Base-by-base conservation (phyloP, 2,888 invertebrate species). In the Campoplex nolae region DNA sequence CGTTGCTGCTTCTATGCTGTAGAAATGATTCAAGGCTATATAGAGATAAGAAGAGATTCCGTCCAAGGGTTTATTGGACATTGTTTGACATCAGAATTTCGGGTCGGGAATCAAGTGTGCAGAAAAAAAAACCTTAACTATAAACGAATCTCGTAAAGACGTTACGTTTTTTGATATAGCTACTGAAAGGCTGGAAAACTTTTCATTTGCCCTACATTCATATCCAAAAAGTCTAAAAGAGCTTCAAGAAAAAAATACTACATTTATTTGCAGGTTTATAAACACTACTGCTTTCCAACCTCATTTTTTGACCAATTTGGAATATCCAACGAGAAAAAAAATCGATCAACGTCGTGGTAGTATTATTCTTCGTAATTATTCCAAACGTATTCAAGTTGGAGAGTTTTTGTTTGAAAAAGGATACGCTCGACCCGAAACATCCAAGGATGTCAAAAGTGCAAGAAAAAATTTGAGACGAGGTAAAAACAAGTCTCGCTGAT, bases 401-500 rank as follows among this genome's bases (percentile, higher is more conserved):
- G 32, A 62, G 62, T 54, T 56, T 56, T 56, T 73, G 23, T 73
- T 38, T 71, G 18, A 67, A 70, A 51, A 45, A n/a, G 38, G 70
- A 11, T 45, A 9, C 51, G n/a, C 1, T 45, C 32, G 8, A 68
- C 68, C 75, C 42, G 28, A 38, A 45, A 81, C 28, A n/a, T 51
- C n/a, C 6, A n/a, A 38, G 56, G 58, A 79, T 48, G 83, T 67
- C 68, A 79, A 82, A 62, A 75, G 48, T 78, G 51, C 58, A 79
- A 16, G 45, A 56, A 70, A 28, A 65, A 67, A 62, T 70, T 58
- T 62, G 68, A 78, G 77, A 75, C 75, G 51, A 35, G 74, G 70
- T 56, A 67, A 82, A 82, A 83, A 38, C 65, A n/a, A 51, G 32
- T 88, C 84, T 85, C 68, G 45, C 75, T 83, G 88, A 89, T 88